Conservation (phyloP, 1,140 invertebrate species). For the Magallana angulata region DNA sequence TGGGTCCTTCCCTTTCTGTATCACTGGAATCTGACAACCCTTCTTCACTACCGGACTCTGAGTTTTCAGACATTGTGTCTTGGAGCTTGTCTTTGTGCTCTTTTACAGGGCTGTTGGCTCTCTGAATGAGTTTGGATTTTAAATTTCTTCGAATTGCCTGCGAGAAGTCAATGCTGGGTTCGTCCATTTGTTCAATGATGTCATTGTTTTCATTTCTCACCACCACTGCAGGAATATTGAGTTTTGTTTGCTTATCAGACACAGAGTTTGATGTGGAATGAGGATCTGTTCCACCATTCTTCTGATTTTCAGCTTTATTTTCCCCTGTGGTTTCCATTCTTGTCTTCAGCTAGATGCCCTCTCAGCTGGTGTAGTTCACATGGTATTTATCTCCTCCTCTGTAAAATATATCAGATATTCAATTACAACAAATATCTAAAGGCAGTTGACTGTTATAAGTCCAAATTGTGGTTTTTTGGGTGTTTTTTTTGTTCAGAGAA, state of each 20-base stretch:
- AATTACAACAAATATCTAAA: no score
- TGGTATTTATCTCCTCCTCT: no score
- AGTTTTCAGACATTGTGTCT: conserved; percentile 12
- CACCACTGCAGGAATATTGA: conserved; percentile 28
- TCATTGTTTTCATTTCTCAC: conserved; percentile 38
- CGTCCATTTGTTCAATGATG: conserved; percentile 28
- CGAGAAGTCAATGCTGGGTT: conserved; percentile 6
- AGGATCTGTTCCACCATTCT: neutral
- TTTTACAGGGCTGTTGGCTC: conserved; percentile 23
- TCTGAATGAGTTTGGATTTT: conserved; percentile 29
- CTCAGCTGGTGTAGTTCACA: no score
- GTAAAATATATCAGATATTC: no score
- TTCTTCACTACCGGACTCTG: neutral
- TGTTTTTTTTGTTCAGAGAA: no score
- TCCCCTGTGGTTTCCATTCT: neutral
- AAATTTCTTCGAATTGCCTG: conserved; percentile 19
- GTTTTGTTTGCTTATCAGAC: conserved; percentile 13
- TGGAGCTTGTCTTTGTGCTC: conserved; percentile 3
- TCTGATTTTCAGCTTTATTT: neutral
- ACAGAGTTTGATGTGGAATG: neutral
- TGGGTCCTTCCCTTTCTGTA: neutral
- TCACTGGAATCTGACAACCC: conserved; percentile 17
- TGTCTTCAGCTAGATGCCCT: no score
- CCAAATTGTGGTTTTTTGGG: no score
- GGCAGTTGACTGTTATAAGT: no score